phyloP scores from a whole-genome alignment of 1,140 invertebrate genomes.

The Drosophila saltans region DNA sequence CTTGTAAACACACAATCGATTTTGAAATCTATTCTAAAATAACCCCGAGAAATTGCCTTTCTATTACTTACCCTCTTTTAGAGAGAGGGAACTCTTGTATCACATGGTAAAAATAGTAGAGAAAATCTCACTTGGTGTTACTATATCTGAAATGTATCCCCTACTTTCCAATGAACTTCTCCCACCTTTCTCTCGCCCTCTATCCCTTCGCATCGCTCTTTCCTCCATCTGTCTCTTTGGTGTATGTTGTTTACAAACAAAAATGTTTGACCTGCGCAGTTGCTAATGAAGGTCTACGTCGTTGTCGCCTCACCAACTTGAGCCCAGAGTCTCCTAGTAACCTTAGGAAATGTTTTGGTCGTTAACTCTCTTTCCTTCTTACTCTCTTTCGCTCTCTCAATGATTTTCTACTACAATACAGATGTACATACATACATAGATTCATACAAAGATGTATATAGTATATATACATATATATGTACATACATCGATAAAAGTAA shows the following conservation, averaged over 20 bases:
- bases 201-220: background rate
- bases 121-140: conserved; percentile 41
- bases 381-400: conserved; percentile 20
- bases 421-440: conserved; percentile 16
- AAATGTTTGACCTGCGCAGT: conserved; percentile 76
- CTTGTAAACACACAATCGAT: background rate
- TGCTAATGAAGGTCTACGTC: background rate
- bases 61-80: background rate
- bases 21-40: conserved; percentile 1
- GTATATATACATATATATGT: conserved; percentile 24
- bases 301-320: background rate
- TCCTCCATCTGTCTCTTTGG: conserved; percentile 31
- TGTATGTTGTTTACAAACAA: conserved; percentile 75
- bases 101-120: conserved; percentile 35
- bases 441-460: conserved; percentile 2
- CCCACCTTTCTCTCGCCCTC: conserved; percentile 23
- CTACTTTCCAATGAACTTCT: conserved; percentile 43
- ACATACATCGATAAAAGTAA: conserved; percentile 33
- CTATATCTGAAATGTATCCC: conserved; percentile 29
- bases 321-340: conserved; percentile 31
- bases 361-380: background rate
- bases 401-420: conserved; percentile 57
- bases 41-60: background rate
- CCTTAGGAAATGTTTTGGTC: conserved; percentile 49
- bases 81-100: background rate